A percentile compares a stretch with the other conserved stretches of the same genome.
These are phyloP conservation scores for Helogale parvula DNA, from an alignment of 2,113 vertebrate species.

Conservation along the genomic window DNA sequence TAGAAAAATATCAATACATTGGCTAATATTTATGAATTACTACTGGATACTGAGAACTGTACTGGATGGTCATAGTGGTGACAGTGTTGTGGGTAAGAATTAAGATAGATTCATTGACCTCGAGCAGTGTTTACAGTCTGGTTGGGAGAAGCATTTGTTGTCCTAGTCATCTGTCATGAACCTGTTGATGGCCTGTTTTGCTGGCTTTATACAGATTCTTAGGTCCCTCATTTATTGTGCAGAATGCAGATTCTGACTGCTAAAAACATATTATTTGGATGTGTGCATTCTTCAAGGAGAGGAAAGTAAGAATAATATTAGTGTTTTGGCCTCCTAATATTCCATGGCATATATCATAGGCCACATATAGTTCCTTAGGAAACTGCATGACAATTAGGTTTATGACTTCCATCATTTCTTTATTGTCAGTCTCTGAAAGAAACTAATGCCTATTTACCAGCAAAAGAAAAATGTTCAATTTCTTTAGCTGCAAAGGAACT, in stretches of 20 bases:
- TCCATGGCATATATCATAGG: neutral
- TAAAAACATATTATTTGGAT: slow-evolving; percentile 9
- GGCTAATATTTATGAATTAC: neutral
- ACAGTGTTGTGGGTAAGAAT: neutral
- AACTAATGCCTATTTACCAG: neutral
- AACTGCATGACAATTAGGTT: neutral
- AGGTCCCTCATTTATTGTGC: neutral
- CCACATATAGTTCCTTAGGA: neutral
- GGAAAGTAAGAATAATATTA: neutral
- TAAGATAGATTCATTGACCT: neutral
- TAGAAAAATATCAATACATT: neutral
- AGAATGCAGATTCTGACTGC: neutral
- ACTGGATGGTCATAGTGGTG: neutral
- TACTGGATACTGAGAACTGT: neutral
- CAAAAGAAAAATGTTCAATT: slow-evolving; percentile 1
- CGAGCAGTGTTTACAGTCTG: neutral
- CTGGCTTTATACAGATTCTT: slow-evolving; percentile 4
- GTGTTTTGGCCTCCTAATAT: neutral
- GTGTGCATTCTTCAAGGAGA: neutral
- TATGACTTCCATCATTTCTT: neutral
- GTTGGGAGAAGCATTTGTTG: neutral
- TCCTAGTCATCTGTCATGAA: neutral
- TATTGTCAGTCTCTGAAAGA: neutral
- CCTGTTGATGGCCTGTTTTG: neutral
- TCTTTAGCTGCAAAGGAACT: slow-evolving; percentile 32